Conservation (phyloP, 2,113 vertebrate genomes). For the Monarcha castaneiventris region DNA sequence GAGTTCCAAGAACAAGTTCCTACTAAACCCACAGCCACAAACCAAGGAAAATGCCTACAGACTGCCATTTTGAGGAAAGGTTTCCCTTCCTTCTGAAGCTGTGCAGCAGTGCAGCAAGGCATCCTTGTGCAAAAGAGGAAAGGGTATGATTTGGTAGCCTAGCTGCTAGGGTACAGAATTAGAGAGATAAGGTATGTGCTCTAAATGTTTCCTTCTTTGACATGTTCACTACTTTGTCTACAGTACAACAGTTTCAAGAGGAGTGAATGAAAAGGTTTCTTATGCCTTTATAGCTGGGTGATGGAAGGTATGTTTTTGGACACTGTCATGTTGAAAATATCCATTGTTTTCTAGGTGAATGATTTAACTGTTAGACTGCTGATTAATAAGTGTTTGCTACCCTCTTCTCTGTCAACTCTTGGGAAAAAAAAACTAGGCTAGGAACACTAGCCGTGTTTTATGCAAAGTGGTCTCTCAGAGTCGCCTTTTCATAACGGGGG, state of each 20-base stretch:
- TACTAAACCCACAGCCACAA: not conserved
- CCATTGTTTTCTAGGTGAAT: not conserved
- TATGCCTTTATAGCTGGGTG: not conserved
- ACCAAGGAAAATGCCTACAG: rapidly evolving
- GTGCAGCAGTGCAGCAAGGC: not conserved
- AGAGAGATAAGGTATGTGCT: not conserved
- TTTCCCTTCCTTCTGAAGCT: not conserved
- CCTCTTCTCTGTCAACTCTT: not conserved
- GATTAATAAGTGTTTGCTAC: not conserved
- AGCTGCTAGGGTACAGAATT: not conserved
- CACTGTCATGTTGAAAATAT: not conserved
- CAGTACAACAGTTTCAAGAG: not conserved
- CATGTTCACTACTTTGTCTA: not conserved
- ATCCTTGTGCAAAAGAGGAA: not conserved
- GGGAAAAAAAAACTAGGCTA: not conserved
- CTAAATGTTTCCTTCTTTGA: not conserved
- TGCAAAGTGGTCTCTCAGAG: not conserved
- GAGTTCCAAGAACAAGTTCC: not conserved
- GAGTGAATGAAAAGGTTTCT: not conserved
- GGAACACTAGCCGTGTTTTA: not conserved
- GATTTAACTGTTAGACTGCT: not conserved
- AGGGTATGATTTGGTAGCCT: not conserved
- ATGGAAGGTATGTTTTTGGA: not conserved
- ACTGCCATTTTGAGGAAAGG: not conserved
- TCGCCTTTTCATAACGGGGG: not conserved